Evolutionary conservation across 2,113 vertebrate genomes (phyloP), one percentile per base, ranked within the genome.

Genomic region (Caloenas nicobarica): DNA sequence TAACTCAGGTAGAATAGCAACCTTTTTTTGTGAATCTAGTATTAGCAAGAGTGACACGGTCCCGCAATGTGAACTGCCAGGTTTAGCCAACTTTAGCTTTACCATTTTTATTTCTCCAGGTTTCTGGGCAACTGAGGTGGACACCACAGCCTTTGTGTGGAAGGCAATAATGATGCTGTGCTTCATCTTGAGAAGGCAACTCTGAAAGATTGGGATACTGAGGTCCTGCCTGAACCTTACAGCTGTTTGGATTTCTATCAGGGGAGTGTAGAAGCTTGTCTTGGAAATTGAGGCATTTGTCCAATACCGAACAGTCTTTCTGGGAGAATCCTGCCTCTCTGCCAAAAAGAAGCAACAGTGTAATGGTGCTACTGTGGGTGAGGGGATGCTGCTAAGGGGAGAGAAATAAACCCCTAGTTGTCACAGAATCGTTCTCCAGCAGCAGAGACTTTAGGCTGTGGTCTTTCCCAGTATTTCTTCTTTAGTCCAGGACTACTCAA

Each of bases 331-430:
- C n/a, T 68, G 25, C 26, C 48, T 58, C 38, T 13, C 4, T 11
- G 71, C 28, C 9, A 31, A 58, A 78, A 77, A 74, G 33, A 62
- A 93, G 28, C 13, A 58, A 46, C 6, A 74, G 15, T 16, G 10
- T 64, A 40, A 51, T 48, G 40, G 34, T 57, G 29, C 23, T 57
- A 3, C 31, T 50, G 28, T 34, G 26, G 16, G 14, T 73, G 34
- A 69, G 4, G 6, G 18, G 7, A 4, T 77, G 33, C 1, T 0
- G 14, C 50, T 72, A 1, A 12, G 31, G 33, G 28, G 6, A 60
- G 38, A 65, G 2, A 7, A 86, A 54, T 71, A 86, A 91, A 58
- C 5, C 28, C 48, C 18, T 3, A 3, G 23, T 54, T 89, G 33
- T 65, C 69, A 76, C 5, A 9, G 29, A 72, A n/a, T 60, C 33